Evolutionary conservation across 2,888 invertebrate species (phyloP).

Genomic region (Nezara viridula): DNA sequence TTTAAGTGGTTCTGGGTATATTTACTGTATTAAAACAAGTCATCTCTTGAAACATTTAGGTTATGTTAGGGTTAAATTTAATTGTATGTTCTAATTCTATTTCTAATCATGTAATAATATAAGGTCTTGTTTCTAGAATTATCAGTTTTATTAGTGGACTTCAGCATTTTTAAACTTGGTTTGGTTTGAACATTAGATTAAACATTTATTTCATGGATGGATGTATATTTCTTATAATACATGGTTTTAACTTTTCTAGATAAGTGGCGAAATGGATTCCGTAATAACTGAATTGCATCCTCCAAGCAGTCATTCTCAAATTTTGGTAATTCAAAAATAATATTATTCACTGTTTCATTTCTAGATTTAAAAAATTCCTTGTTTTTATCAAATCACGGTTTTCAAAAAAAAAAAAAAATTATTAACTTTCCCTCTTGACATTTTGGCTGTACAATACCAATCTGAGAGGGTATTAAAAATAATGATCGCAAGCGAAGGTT

Average conservation of each 20-base stretch:
- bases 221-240: neutral
- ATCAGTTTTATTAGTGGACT: neutral
- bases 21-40: neutral
- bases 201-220: neutral
- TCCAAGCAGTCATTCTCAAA: conserved; percentile 17
- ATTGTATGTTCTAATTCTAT: neutral
- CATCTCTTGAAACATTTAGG: neutral
- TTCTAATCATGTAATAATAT: no score
- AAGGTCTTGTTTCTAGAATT: neutral
- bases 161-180: neutral
- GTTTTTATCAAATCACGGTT: neutral
- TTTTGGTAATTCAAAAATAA: neutral
- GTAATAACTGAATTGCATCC: conserved; percentile 27
- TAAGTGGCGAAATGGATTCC: conserved; percentile 26
- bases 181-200: no score
- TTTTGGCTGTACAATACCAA: no score
- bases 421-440: no score
- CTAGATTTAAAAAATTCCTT: neutral
- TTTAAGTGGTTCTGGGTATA: neutral
- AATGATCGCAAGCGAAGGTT: no score
- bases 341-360: neutral
- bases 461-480: no score
- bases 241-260: conserved; percentile 18
- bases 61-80: neutral
- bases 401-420: no score